These are phyloP conservation scores for Pleuronectes platessa DNA, from an alignment of 2,113 vertebrate species.

Conservation along the genomic window DNA sequence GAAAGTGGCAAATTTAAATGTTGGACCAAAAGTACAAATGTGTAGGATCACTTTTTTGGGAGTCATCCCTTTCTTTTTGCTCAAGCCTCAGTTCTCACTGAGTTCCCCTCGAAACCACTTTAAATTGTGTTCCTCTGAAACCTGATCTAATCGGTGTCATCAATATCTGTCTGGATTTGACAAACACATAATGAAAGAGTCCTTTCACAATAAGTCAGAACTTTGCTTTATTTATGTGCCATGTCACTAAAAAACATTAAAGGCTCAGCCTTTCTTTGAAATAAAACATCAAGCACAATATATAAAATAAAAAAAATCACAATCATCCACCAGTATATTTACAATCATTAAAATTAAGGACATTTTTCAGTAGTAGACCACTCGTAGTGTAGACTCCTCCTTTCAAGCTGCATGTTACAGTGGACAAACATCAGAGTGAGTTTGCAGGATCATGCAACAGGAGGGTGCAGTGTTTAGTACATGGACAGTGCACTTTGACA, in stretches of 20 bases:
- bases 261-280: conserved; percentile 81
- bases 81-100: no score
- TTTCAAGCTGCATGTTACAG: conserved; percentile 46
- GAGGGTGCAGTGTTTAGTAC: conserved; percentile 71
- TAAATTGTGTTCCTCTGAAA: background rate
- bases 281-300: conserved; percentile 42
- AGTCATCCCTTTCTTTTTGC: no score
- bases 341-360: conserved; percentile 54
- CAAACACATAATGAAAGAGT: no score
- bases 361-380: conserved; percentile 72
- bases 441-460: conserved; percentile 32
- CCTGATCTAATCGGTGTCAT: background rate
- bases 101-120: no score
- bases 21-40: no score
- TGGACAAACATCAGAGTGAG: conserved; percentile 15
- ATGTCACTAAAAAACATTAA: conserved; percentile 53
- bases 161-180: background rate
- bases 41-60: no score
- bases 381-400: conserved; percentile 30
- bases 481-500: conserved; percentile 58
- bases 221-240: conserved; percentile 72
- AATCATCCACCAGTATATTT: conserved; percentile 52
- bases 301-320: conserved; percentile 8
- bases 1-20: no score
- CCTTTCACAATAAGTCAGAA: conserved; percentile 27